Evolutionary conservation across 2,113 vertebrate species (phyloP).

Genomic region (Pagrus major): DNA sequence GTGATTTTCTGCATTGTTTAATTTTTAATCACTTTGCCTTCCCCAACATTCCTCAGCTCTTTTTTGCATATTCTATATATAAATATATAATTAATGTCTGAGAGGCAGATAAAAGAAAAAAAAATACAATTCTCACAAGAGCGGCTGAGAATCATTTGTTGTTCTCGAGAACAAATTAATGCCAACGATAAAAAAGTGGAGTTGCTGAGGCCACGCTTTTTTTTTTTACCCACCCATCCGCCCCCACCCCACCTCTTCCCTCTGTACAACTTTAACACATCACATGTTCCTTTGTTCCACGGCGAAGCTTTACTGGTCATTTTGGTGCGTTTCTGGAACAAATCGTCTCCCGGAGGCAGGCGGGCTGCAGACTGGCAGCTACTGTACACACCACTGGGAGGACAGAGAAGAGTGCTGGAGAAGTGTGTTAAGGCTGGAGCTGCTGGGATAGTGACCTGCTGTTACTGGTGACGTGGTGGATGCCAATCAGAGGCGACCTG

Average conservation of each 20-base stretch:
- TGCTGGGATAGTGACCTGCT: not conserved
- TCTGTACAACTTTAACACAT: conserved; percentile 66
- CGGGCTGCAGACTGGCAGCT: conserved; percentile 34
- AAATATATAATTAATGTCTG: conserved; percentile 87
- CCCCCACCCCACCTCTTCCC: conserved; percentile 23
- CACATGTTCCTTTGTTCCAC: conserved; percentile 75
- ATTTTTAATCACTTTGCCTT: conserved; percentile 88
- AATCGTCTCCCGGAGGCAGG: conserved; percentile 67
- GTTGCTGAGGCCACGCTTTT: conserved; percentile 79
- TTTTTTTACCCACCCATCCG: too few species aligned
- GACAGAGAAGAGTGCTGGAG: not conserved
- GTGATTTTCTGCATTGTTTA: conserved; percentile 88
- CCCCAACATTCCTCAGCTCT: conserved; percentile 78
- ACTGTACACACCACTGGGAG: conserved; percentile 8
- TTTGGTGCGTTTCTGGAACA: conserved; percentile 66
- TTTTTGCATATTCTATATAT: conserved; percentile 87
- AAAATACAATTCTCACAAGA: conserved; percentile 77
- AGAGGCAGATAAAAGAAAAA: conserved; percentile 84
- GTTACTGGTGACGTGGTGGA: not conserved
- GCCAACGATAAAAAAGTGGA: conserved; percentile 74
- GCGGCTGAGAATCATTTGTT: conserved; percentile 82
- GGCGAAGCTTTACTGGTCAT: conserved; percentile 75
- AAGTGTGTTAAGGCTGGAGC: not conserved
- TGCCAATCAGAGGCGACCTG: not conserved
- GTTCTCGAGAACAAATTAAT: conserved; percentile 84